Percentiles rank a stretch among this genome's conserved stretches.
These are phyloP conservation scores for Sipha flava DNA, from an alignment of 1,140 invertebrate species.

Conservation along the genomic window DNA sequence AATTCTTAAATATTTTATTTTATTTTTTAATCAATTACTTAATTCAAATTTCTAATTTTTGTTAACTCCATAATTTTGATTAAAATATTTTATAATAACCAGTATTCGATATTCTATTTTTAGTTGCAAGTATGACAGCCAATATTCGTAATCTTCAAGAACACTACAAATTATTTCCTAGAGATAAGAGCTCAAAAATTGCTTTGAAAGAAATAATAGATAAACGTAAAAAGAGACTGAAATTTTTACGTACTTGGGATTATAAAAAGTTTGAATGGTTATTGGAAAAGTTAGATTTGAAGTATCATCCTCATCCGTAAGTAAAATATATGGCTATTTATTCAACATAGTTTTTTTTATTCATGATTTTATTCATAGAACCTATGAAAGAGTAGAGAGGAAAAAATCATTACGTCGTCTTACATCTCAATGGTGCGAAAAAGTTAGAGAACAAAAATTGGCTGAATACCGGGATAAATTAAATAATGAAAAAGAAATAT, in stretches of 20 bases:
- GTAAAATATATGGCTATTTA: constrained; percentile 1
- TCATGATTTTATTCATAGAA: neutral
- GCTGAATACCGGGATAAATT: constrained; percentile 54
- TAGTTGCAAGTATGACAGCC: constrained; percentile 51
- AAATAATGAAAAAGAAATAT: constrained; percentile 57
- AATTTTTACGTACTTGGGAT: constrained; percentile 59
- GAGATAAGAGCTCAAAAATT: constrained; percentile 49
- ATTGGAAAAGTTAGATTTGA: constrained; percentile 67
- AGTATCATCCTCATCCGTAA: constrained; percentile 57
- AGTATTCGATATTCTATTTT: too few relatives aligned
- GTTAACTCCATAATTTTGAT: too few relatives aligned
- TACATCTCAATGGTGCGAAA: constrained; percentile 57
- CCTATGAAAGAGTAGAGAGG: constrained; percentile 41
- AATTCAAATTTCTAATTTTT: too few relatives aligned
- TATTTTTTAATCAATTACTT: too few relatives aligned
- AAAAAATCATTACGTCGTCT: constrained; percentile 58
- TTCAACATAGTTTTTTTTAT: neutral
- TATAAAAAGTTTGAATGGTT: constrained; percentile 80
- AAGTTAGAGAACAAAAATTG: constrained; percentile 56
- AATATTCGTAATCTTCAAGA: constrained; percentile 51
- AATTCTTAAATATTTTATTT: too few relatives aligned
- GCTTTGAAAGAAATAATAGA: constrained; percentile 63
- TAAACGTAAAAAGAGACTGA: constrained; percentile 62
- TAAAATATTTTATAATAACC: too few relatives aligned
- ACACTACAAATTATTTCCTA: constrained; percentile 45